Conservation (phyloP, 2,888 invertebrate species). For the Antitype chi region DNA sequence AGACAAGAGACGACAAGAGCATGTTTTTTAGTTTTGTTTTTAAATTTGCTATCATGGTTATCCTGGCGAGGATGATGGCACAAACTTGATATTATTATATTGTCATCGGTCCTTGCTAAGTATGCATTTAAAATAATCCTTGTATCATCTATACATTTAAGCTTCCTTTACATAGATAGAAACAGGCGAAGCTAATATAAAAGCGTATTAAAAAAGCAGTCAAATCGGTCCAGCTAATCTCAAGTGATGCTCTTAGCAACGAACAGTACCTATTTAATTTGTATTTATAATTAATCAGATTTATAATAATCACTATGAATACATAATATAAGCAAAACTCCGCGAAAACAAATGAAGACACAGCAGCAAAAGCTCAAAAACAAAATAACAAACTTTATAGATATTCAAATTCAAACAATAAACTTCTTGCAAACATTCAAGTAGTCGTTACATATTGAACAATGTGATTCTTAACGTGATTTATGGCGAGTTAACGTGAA, state of each 20-base stretch:
- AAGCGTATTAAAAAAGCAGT: no score
- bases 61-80: no score
- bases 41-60: no score
- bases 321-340: background rate
- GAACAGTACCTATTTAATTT: background rate
- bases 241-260: background rate
- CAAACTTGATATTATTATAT: no score
- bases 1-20: no score
- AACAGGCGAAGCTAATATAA: no score
- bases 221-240: background rate
- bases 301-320: background rate
- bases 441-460: slow-evolving; percentile 60
- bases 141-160: no score
- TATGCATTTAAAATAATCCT: no score
- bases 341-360: background rate
- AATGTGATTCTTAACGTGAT: slow-evolving; percentile 70
- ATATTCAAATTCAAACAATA: slow-evolving; percentile 56
- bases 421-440: slow-evolving; percentile 46
- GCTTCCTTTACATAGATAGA: no score
- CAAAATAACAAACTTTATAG: slow-evolving; percentile 36
- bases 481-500: slow-evolving; percentile 64
- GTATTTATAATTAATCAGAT: background rate
- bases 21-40: no score
- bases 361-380: slow-evolving; percentile 4
- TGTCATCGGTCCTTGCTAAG: no score